Evolutionary conservation across 2,888 invertebrate genomes (phyloP), one percentile per base, ranked within the genome.

Genomic region (Leucophenga montana): DNA sequence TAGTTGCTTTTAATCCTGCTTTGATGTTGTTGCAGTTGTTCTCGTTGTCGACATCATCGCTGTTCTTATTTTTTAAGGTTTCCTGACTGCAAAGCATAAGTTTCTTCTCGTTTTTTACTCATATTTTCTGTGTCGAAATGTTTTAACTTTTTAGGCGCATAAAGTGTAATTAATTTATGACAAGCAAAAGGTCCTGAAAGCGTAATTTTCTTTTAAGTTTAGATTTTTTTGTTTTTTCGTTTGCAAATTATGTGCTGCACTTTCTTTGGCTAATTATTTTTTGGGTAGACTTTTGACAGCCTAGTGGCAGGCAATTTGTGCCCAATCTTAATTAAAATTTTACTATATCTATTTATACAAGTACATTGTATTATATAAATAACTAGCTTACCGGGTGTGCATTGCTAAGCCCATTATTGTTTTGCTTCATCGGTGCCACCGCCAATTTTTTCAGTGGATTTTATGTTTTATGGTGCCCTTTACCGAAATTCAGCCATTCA

Each of bases 1-100:
- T 88, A 88, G 87, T 83, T 83, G 77, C 84, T 48, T 64, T 64
- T 64, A 64, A 64, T 64, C 62, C 44, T 64, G 46, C 62, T 64
- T 64, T 64, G 62, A 46, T 46, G 62, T 64, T 64, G 48, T 46
- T 22, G 27, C 14, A 57, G 20, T 39, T 39, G 39, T 39, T 39
- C 11, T 39, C 20, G 0, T n/a, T 48, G 48, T 39, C 20, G 3
- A 3, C 20, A 20, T 18, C 14, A 20, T 53, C 20, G 53, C 3
- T 53, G 53, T 14, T 53, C 18, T 53, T 53, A 18, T 16, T 53
- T 39, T 53, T 53, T 20, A 53, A 53, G 18, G 16, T 53, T 53
- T 14, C 9, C n/a, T 20, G 53, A 16, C 53, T 53, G 27, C 27
- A 27, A 27, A 27, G 27, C 20, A 11, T 20, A 9, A 22, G 27